Percentiles rank a stretch among this genome's conserved stretches.
Evolutionary conservation across 2,797 vertebrate genomes (phyloP).

Genomic region (Octomys mimax): DNA sequence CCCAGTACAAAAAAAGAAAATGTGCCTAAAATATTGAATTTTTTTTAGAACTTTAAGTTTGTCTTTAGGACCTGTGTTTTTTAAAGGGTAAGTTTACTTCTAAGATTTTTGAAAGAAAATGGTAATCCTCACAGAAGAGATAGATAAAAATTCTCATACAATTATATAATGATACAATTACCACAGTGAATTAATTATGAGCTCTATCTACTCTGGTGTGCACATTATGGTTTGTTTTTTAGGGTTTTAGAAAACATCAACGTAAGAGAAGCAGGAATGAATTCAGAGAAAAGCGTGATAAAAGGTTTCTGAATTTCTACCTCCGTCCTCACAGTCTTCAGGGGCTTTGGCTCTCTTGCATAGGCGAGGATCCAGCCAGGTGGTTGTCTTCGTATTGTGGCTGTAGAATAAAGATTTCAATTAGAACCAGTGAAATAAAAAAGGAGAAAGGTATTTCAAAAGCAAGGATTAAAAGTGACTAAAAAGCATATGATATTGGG

Average conservation of each 20-base stretch:
- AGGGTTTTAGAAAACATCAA: constrained; percentile 44
- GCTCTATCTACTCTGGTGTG: background rate
- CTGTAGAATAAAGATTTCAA: constrained; percentile 88
- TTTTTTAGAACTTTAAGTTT: constrained; percentile 49
- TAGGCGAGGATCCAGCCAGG: constrained; percentile 98
- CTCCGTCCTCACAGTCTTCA: constrained; percentile 98
- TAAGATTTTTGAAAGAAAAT: background rate
- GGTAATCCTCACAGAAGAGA: background rate
- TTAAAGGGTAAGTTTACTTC: background rate
- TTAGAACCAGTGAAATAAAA: constrained; percentile 67
- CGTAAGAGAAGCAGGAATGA: background rate
- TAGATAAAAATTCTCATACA: constrained; percentile 27
- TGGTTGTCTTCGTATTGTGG: constrained; percentile 99
- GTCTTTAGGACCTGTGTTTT: constrained; percentile 5
- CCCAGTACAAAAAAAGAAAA: background rate
- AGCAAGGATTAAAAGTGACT: constrained; percentile 55
- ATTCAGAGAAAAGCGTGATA: background rate
- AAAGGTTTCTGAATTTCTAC: constrained; percentile 89
- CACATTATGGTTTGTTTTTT: constrained; percentile 25
- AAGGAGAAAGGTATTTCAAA: constrained; percentile 43
- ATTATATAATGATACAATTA: constrained; percentile 46
- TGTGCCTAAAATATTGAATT: constrained; percentile 16
- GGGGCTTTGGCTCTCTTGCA: constrained; percentile 98
- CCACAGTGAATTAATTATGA: background rate
- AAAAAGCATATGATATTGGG: background rate